These are phyloP conservation scores for Heliangelus exortis DNA, from an alignment of 2,797 vertebrate species.

Conservation along the genomic window DNA sequence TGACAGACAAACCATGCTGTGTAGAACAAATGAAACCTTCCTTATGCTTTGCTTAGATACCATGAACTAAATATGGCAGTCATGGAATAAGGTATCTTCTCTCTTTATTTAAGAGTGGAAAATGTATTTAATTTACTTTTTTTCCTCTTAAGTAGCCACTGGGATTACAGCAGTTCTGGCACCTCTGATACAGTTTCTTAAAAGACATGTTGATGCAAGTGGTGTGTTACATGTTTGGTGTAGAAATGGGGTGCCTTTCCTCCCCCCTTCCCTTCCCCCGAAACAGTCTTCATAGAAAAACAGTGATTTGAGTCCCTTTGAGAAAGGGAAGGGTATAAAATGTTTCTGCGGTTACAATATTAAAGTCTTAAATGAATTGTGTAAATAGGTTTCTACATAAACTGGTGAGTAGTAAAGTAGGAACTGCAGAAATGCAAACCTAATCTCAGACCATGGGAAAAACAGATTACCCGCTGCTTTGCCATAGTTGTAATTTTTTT, in stretches of 20 bases:
- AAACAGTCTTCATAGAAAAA: not conserved
- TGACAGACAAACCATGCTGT: not conserved
- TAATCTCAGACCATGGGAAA: not conserved
- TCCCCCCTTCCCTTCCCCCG: not conserved
- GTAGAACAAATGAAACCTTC: not conserved
- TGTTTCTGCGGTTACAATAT: not conserved
- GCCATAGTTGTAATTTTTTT: not conserved
- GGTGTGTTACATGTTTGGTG: not conserved
- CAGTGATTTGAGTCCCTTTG: not conserved
- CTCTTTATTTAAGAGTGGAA: not conserved
- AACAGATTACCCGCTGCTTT: not conserved
- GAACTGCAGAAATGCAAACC: not conserved
- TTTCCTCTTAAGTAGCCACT: not conserved
- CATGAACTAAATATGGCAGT: not conserved
- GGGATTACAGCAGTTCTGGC: not conserved
- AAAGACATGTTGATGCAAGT: constrained; percentile 16
- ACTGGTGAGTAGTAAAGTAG: not conserved
- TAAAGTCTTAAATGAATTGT: not conserved
- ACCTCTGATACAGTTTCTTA: not conserved
- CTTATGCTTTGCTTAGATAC: not conserved
- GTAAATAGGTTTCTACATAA: not conserved
- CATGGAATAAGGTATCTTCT: not conserved
- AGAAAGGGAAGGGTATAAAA: not conserved
- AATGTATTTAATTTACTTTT: not conserved
- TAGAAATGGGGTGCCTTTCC: not conserved